Conservation (phyloP, 2,888 invertebrate species). For the Chrysolina haemoptera region DNA sequence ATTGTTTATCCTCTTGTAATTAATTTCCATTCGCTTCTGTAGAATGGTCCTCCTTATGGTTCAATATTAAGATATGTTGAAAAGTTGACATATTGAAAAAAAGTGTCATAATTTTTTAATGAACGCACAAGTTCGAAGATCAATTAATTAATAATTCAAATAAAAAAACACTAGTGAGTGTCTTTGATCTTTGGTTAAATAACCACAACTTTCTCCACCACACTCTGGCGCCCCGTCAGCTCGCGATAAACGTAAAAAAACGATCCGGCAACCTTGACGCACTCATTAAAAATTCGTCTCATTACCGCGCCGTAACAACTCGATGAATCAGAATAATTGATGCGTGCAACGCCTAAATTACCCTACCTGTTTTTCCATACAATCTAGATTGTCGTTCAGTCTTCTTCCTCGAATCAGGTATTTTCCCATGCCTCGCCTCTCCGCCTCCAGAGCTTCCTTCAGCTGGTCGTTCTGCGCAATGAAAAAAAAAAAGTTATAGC, state of each 20-base stretch:
- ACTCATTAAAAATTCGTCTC: constrained; percentile 29
- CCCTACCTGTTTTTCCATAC: constrained; percentile 57
- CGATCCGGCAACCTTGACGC: constrained; percentile 26
- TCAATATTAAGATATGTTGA: no score
- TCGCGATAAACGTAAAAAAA: neutral
- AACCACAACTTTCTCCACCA: neutral
- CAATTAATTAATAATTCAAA: no score
- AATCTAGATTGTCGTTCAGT: constrained; percentile 42
- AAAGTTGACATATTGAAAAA: no score
- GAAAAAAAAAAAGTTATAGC: constrained; percentile 29
- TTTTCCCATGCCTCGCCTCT: constrained; percentile 71
- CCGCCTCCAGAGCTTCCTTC: constrained; percentile 73
- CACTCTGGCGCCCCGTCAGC: neutral
- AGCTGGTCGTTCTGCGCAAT: constrained; percentile 72
- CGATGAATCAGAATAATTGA: constrained; percentile 26
- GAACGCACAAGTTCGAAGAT: no score
- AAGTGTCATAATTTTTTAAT: no score
- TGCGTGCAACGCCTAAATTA: constrained; percentile 18
- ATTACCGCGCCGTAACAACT: constrained; percentile 23
- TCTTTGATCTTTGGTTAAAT: neutral
- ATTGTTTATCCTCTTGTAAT: no score
- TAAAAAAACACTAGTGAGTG: no score
- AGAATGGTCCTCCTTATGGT: no score
- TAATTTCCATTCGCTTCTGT: no score
- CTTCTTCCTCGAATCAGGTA: constrained; percentile 61